Conservation (phyloP, 2,888 invertebrate genomes). For the Hedychridium roseum region DNA sequence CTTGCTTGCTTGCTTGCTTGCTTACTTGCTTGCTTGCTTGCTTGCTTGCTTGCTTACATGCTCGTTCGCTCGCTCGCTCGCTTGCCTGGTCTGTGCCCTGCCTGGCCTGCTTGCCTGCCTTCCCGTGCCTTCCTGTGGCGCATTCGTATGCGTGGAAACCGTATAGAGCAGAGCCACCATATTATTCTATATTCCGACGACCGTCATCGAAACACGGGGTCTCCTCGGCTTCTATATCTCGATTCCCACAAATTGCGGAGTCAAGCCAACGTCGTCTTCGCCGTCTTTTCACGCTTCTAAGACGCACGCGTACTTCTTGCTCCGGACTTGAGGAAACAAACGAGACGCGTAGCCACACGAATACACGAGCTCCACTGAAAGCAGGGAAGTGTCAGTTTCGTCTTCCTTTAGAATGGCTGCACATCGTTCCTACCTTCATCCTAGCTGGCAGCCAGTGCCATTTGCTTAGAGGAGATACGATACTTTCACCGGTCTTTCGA, state of each 20-base stretch:
- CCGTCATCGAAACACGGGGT: constrained; percentile 30
- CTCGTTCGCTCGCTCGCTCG: not conserved
- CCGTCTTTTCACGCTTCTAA: constrained; percentile 15
- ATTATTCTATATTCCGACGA: constrained; percentile 49
- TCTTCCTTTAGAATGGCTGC: constrained; percentile 47
- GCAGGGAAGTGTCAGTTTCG: constrained; percentile 49
- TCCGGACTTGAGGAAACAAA: constrained; percentile 20
- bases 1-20: too few species aligned
- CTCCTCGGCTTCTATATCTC: not conserved
- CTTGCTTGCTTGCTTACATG: constrained; percentile 5
- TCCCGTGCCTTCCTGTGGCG: constrained; percentile 7
- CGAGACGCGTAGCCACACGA: constrained; percentile 29
- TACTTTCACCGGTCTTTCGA: constrained; percentile 39
- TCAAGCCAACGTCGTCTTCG: not conserved
- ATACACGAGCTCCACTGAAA: too few species aligned
- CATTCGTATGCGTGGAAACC: constrained; percentile 41
- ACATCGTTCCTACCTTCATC: constrained; percentile 42
- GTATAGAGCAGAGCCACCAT: constrained; percentile 52
- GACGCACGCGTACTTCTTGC: constrained; percentile 9
- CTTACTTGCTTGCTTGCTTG: constrained; percentile 4
- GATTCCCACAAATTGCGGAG: not conserved
- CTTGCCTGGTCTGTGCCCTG: not conserved
- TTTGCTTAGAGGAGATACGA: constrained; percentile 28
- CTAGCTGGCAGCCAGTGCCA: constrained; percentile 31
- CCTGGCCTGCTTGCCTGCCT: constrained; percentile 5